Base-by-base conservation (phyloP, 1,140 invertebrate genomes). In the Magallana angulata region DNA sequence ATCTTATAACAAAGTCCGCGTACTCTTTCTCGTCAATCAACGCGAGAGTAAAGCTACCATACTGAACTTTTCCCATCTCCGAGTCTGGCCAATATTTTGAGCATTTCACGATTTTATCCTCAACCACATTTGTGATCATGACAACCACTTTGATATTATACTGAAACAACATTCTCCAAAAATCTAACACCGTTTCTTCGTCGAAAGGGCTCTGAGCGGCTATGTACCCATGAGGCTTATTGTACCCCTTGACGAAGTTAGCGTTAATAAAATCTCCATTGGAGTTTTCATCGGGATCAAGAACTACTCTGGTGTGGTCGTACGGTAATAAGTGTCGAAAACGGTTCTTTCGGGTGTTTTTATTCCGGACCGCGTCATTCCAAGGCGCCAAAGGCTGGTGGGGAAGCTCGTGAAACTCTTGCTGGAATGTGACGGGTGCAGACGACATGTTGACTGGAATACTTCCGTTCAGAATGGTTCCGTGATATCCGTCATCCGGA, bases 221-320 rank as follows among this genome's bases (percentile, higher is more conserved):
- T 68, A 95, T 94, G 88, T 94, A 95, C 0, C 89, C 90, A n/a
- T 89, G 81, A 14, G 89, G 85, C 59, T 91, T 90, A 59, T 92
- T 90, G 89, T 91, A 94, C 3, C 93, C 92, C 36, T 92, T 88
- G 7, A 95, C 90, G 88, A 91, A 94, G 88, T 91, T 99, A 18
- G 99, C 98, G 95, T 99, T 99, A 89, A 99, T 99, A 93, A 99
- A 99, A 94, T 99, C 98, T 89, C 95, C 94, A 92, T 94, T 95
- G 1, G 89, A 90, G 64, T 90, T 90, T 8, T 64, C 80, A 83
- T 92, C 91, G 2, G 87, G 87, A 8, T 87, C 62, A 14, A 94
- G 87, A 12, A 91, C 83, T 1, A 94, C 93, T 14, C 92, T 71
- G 16, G 90, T 93, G 82, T 94, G 93, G 83, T 95, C 94, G 86